These are phyloP conservation scores for Galeopterus variegatus DNA, from an alignment of 2,113 vertebrate species.

Conservation along the genomic window DNA sequence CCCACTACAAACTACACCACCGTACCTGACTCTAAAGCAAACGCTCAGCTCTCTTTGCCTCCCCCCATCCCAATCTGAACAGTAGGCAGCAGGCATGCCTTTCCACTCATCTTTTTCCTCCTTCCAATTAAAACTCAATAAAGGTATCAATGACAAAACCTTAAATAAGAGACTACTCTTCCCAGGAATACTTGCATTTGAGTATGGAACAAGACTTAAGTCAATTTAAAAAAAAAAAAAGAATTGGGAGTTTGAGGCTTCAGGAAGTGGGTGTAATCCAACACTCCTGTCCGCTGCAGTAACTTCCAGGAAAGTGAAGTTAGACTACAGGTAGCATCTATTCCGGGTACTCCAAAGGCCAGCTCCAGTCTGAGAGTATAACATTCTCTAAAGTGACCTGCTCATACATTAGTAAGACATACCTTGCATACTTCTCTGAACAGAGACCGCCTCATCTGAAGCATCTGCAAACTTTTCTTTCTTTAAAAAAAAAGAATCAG, in stretches of 20 bases:
- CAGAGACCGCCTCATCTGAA: slow-evolving; percentile 90
- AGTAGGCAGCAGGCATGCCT: not conserved
- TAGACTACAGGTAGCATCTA: not conserved
- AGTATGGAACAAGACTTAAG: slow-evolving; percentile 16
- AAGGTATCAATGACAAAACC: not conserved
- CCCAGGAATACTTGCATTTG: slow-evolving; percentile 37
- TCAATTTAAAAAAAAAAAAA: slow-evolving; percentile 43
- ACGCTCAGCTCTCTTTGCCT: accelerated
- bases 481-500: slow-evolving; percentile 87
- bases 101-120: not conserved
- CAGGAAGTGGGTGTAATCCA: not conserved
- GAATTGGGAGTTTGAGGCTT: not conserved
- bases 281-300: not conserved
- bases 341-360: no score
- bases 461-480: slow-evolving; percentile 91
- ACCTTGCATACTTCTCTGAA: slow-evolving; percentile 95
- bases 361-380: not conserved
- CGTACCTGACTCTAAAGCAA: accelerated
- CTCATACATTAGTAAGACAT: slow-evolving; percentile 54
- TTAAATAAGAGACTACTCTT: not conserved
- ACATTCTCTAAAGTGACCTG: not conserved
- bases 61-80: accelerated
- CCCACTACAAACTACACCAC: not conserved
- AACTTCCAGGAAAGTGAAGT: not conserved
- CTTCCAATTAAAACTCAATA: not conserved